Conservation (phyloP, 2,888 invertebrate species). For the Nemapogon koenigi region DNA sequence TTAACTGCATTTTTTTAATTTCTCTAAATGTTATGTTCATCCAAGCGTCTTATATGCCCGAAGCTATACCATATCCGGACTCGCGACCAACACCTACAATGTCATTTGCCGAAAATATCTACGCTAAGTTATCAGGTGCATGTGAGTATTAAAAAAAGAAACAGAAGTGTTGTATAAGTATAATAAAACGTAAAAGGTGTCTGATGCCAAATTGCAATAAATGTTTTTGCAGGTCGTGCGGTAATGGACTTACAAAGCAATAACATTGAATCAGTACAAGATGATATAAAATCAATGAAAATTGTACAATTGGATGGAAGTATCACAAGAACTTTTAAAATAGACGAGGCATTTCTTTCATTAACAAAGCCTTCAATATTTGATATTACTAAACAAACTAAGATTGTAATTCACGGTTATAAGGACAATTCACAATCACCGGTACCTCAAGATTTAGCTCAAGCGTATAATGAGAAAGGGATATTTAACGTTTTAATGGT, state of each 20-base stretch:
- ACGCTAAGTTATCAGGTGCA: slow-evolving; percentile 47
- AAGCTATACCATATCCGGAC: no score
- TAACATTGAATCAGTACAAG: slow-evolving; percentile 31
- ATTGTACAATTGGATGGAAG: slow-evolving; percentile 36
- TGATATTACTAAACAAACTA: slow-evolving; percentile 52
- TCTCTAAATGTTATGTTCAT: no score
- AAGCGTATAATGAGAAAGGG: slow-evolving; percentile 47
- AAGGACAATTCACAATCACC: slow-evolving; percentile 49
- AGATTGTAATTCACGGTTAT: slow-evolving; percentile 54
- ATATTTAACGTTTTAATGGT: slow-evolving; percentile 53
- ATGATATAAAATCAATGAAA: slow-evolving; percentile 44
- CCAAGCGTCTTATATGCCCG: no score
- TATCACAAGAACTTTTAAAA: slow-evolving; percentile 31
- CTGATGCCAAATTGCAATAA: background rate
- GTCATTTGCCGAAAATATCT: slow-evolving; percentile 46
- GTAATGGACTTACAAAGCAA: slow-evolving; percentile 46
- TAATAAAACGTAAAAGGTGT: background rate
- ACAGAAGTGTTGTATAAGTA: background rate
- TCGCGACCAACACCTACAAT: slow-evolving; percentile 23
- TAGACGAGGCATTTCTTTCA: slow-evolving; percentile 39
- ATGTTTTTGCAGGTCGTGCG: slow-evolving; percentile 42
- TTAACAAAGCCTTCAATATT: slow-evolving; percentile 37
- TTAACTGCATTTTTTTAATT: no score
- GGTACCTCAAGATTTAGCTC: slow-evolving; percentile 43
- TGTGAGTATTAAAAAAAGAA: slow-evolving; percentile 33